Conservation (phyloP, 2,113 vertebrate species). For the Elaphurus davidianus region DNA sequence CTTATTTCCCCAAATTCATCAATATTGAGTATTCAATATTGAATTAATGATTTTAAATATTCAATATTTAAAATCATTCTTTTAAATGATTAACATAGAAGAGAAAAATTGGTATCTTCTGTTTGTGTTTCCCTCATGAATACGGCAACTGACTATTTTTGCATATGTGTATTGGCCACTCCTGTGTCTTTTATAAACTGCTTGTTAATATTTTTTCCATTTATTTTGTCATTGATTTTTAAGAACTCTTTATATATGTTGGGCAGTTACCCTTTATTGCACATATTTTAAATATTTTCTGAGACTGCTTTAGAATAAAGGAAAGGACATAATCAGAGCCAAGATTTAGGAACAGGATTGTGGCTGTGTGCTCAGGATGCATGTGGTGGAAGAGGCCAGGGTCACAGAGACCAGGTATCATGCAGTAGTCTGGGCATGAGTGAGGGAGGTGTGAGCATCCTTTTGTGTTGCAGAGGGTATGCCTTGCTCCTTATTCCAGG, state of each 20-base stretch:
- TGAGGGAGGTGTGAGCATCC: no score
- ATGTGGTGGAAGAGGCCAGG: background rate
- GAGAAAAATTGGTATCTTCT: background rate
- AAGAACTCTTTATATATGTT: slow-evolving; percentile 27
- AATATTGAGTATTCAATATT: background rate
- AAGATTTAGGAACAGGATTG: background rate
- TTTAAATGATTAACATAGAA: background rate
- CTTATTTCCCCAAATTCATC: background rate
- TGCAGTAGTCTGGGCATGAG: background rate
- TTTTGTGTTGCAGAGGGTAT: background rate
- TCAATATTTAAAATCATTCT: background rate
- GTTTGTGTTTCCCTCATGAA: background rate
- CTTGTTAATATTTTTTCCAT: background rate
- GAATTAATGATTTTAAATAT: background rate
- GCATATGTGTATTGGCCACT: no score
- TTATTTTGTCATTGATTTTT: background rate
- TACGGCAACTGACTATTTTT: background rate
- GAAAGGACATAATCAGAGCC: background rate
- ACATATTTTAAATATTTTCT: background rate
- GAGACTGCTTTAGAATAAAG: background rate
- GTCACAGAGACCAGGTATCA: background rate
- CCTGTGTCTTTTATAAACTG: background rate
- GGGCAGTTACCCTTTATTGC: background rate
- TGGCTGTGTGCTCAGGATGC: background rate
- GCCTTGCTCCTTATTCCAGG: background rate